Evolutionary conservation across 2,888 invertebrate species (phyloP).

Genomic region (Geotrupes spiniger): DNA sequence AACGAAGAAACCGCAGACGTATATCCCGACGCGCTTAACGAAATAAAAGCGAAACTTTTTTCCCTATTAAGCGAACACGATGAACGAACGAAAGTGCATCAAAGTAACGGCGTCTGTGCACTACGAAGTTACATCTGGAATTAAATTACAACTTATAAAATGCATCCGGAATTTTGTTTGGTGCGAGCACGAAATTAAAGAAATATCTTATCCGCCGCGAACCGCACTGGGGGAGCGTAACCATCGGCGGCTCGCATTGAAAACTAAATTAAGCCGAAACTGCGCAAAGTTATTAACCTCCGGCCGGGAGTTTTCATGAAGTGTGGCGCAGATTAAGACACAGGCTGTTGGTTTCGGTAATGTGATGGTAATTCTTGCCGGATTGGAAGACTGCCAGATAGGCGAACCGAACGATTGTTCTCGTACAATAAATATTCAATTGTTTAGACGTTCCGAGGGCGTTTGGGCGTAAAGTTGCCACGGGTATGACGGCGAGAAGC

Average conservation of each 20-base stretch:
- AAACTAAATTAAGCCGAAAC: slow-evolving; percentile 20
- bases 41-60: too few relatives aligned
- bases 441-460: slow-evolving; percentile 20
- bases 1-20: too few relatives aligned
- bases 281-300: slow-evolving; percentile 30
- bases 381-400: slow-evolving; percentile 13
- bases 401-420: slow-evolving; percentile 10
- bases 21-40: too few relatives aligned
- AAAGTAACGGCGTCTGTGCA: too few relatives aligned
- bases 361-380: slow-evolving; percentile 39
- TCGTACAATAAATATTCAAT: slow-evolving; percentile 23
- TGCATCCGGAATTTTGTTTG: neutral
- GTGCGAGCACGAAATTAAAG: slow-evolving; percentile 5
- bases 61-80: too few relatives aligned
- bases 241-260: slow-evolving; percentile 12
- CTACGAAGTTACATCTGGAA: too few relatives aligned
- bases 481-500: neutral
- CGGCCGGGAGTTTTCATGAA: slow-evolving; percentile 32
- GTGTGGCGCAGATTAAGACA: slow-evolving; percentile 37
- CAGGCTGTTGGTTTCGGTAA: slow-evolving; percentile 39
- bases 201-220: slow-evolving; percentile 6
- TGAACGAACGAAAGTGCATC: too few relatives aligned
- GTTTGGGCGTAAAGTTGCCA: slow-evolving; percentile 14
- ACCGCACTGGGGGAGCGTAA: neutral
- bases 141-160: too few relatives aligned